Evolutionary conservation across 64 coral and sea anemone genomes (phyloP), one percentile per base, ranked within the genome.

Genomic region (Pocillopora verrucosa): DNA sequence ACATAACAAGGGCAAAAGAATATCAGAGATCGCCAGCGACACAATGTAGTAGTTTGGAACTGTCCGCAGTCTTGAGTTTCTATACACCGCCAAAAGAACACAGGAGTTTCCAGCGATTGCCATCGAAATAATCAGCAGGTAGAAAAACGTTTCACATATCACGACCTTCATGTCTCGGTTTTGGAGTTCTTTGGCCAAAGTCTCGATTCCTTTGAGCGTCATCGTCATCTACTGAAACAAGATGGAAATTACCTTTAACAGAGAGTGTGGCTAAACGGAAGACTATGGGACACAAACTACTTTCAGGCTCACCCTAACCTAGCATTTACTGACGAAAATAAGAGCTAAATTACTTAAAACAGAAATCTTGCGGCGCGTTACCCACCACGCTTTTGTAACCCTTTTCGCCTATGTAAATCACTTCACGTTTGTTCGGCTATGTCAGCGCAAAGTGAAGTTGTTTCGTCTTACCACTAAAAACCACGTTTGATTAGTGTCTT

Each of bases 41-140:
- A 68, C 74, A 61, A 92, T 78, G 22, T 87, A 92, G 9, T 73
- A 65, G 25, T 92, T 92, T 0, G 90, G 51, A 64, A 92, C 67
- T n/a, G 90, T 80, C 69, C 74, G 84, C 11, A 92, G 90, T 20
- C 62, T 60, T 22, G 63, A 13, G 41, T 87, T 92, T 34, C 75
- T 86, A 16, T 72, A 92, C 60, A 92, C 65, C 6, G 77, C 82
- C 56, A 76, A 56, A 41, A 80, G 86, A 10, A 92, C 86, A 22
- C 76, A 65, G 0, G 62, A 80, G 30, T 92, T 92, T 2, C 90
- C 90, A 72, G 22, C 74, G 14, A 92, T 26, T 25, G 82, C 65
- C 11, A 72, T 17, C 19, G 11, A 72, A 85, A 72, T 68, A 72
- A 25, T 72, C 2, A 85, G 38, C 11, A 72, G 30, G 20, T 85